Evolutionary conservation across 2,797 vertebrate species (phyloP), one percentile per base, ranked within the genome.

Genomic region (Sebastes alutus): DNA sequence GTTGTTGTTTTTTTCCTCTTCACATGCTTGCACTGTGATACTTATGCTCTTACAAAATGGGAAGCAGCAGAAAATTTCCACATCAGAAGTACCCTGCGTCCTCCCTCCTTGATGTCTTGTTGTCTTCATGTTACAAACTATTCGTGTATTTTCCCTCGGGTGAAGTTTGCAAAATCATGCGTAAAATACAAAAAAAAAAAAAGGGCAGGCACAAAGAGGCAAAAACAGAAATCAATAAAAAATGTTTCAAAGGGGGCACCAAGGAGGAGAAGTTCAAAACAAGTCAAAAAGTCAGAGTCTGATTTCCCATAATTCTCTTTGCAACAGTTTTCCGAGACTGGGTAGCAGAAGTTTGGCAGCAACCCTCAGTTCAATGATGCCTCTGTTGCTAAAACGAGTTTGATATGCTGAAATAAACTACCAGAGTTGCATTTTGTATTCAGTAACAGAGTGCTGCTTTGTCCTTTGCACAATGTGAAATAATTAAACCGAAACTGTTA

Each of bases 201-300:
- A 65, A 87, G 66, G 64, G 52, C 49, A 68, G 59, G 35, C 32
- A 78, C 71, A 90, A 79, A 74, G 46, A 85, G 69, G 68, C 49
- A 81, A 81, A 72, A 83, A 30, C 33, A 68, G 70, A 72, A 92
- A 95, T 93, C 91, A 86, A 93, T 92, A 88, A 87, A 83, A 73
- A 84, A 65, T 64, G 68, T 77, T 91, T 93, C 87, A 85, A 89
- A 92, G 62, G 72, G 75, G 75, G 70, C 82, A 89, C 75, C 78
- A 67, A 72, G 49, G 11, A 82, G 83, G 75, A 85, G 46, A 61
- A 67, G 11, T 75, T 83, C 30, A 70, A 85, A 91, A 89, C 79
- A 86, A 82, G 76, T 80, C 54, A 77, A 77, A 80, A 82, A 88
- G 75, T 84, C 81, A 32, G 30, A 87, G 75, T 89, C 80, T 81